A percentile compares a stretch with the other conserved stretches of the same genome.
phyloP scores from a whole-genome alignment of 2,888 invertebrate genomes.

The Ischnus inquisitorius region DNA sequence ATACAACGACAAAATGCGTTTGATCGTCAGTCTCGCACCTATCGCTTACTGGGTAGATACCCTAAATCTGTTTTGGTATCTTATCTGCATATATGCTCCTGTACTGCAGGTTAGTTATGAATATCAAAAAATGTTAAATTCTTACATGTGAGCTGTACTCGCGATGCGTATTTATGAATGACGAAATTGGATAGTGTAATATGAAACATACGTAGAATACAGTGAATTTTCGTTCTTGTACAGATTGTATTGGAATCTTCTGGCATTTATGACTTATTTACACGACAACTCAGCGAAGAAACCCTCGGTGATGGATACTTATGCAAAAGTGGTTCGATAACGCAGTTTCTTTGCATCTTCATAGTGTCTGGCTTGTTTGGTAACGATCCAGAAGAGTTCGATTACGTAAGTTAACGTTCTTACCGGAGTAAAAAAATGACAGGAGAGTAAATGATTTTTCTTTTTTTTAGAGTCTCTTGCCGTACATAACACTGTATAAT shows the following conservation, averaged over 20 bases:
- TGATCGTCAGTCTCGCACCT: not conserved
- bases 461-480: constrained; percentile 59
- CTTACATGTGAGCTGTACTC: too few species aligned
- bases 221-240: not conserved
- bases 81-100: not conserved
- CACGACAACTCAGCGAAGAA: not conserved
- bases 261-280: not conserved
- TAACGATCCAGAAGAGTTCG: constrained; percentile 57
- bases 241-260: not conserved
- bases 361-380: constrained; percentile 40
- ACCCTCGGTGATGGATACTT: not conserved
- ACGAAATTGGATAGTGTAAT: too few species aligned
- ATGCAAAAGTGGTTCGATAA: constrained; percentile 50
- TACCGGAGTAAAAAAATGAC: not conserved
- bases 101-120: too few species aligned
- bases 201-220: too few species aligned
- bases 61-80: not conserved
- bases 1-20: constrained; percentile 87
- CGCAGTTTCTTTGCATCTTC: constrained; percentile 50
- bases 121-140: too few species aligned
- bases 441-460: not conserved
- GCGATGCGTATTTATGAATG: too few species aligned
- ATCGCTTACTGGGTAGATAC: not conserved
- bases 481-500: constrained; percentile 53
- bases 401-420: constrained; percentile 51